phyloP scores from a whole-genome alignment of 2,113 vertebrate species.

The Boulengeromyrus knoepffleri region DNA sequence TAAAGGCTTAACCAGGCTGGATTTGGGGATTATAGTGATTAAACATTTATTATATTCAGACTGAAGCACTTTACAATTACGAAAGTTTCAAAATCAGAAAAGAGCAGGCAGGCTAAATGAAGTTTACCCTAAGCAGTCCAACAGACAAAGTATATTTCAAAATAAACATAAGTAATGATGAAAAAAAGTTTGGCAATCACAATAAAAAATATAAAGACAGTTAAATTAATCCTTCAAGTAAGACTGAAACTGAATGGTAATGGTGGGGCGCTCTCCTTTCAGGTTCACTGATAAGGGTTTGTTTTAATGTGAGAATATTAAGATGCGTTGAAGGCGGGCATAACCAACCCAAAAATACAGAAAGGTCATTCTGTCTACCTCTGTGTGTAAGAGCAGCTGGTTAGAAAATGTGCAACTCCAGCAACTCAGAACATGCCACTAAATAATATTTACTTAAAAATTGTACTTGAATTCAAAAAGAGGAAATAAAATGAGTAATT shows the following conservation, averaged over 20 bases:
- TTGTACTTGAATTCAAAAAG: constrained; percentile 31
- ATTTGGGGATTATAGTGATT: background rate
- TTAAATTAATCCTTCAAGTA: background rate
- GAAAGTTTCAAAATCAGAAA: background rate
- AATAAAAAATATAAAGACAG: background rate
- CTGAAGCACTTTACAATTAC: background rate
- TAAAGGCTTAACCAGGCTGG: background rate
- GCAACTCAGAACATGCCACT: background rate
- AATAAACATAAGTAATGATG: background rate
- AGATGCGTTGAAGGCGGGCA: background rate
- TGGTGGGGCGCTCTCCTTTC: background rate
- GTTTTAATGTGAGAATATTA: background rate
- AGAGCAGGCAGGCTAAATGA: background rate
- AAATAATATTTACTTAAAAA: background rate
- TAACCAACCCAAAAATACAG: background rate
- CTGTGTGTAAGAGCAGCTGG: background rate
- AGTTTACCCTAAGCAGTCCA: background rate
- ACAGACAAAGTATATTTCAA: background rate
- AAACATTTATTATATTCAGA: background rate
- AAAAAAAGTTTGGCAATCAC: background rate
- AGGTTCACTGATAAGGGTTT: background rate
- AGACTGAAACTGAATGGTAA: background rate
- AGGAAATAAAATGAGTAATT: constrained; percentile 43
- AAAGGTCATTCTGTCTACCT: background rate
- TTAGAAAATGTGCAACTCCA: background rate